Evolutionary conservation across 2,888 invertebrate species (phyloP).

Genomic region (Anorthoa munda): DNA sequence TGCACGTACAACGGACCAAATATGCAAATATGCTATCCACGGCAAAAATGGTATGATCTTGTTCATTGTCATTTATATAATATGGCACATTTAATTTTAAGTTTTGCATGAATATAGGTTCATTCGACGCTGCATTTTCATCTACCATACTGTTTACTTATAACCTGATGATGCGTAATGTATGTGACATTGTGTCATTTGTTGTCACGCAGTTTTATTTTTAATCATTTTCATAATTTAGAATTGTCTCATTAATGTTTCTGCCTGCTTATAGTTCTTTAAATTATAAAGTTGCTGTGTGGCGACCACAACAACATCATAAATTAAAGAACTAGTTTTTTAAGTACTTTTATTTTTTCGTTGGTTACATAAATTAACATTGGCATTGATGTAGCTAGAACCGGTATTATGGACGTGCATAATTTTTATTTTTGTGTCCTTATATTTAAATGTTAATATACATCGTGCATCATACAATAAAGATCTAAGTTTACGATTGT

Average conservation of each 20-base stretch:
- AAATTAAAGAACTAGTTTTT: neutral
- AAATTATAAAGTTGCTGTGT: too few relatives aligned
- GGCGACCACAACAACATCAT: neutral
- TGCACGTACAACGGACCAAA: too few relatives aligned
- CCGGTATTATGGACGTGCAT: neutral
- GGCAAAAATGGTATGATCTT: slow-evolving; percentile 33
- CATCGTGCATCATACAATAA: neutral
- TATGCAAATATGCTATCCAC: too few relatives aligned
- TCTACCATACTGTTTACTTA: slow-evolving; percentile 8
- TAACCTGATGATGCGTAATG: neutral
- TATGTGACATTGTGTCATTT: neutral
- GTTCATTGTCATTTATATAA: slow-evolving; percentile 50
- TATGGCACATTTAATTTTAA: too few relatives aligned
- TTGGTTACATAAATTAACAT: slow-evolving; percentile 4
- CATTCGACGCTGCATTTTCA: slow-evolving; percentile 7
- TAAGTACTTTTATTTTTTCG: neutral
- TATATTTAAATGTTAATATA: slow-evolving; percentile 23
- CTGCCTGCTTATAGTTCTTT: neutral
- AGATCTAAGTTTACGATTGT: neutral
- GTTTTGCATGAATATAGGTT: slow-evolving; percentile 6
- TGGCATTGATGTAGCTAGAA: slow-evolving; percentile 3
- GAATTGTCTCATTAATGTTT: neutral
- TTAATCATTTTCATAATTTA: neutral
- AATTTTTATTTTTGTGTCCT: neutral
- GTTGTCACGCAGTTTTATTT: neutral